phyloP scores from a whole-genome alignment of 2,113 vertebrate genomes.

The Tragelaphus buxtoni region DNA sequence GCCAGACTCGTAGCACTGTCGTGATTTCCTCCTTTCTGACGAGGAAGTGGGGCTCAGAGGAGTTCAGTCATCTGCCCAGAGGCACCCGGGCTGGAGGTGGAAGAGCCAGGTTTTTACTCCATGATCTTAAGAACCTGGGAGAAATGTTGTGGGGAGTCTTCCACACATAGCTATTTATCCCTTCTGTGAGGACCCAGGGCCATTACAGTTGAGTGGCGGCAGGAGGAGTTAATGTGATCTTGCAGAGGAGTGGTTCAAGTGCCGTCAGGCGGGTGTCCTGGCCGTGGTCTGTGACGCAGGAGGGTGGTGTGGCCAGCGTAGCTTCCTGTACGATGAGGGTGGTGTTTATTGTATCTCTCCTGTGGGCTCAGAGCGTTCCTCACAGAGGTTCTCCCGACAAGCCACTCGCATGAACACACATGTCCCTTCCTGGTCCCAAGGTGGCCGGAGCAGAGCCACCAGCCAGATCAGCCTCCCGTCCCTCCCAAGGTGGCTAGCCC shows the following conservation, averaged over 20 bases:
- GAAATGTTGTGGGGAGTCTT: background rate
- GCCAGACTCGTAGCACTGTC: background rate
- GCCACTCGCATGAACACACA: background rate
- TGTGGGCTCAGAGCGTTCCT: background rate
- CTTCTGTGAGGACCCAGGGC: background rate
- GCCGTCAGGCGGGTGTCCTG: rapidly evolving
- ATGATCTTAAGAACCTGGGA: background rate
- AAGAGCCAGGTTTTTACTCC: background rate
- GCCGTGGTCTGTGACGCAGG: background rate
- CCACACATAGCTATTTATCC: background rate
- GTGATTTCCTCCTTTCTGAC: background rate
- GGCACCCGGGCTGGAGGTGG: background rate
- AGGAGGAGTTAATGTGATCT: background rate
- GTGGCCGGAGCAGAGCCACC: background rate
- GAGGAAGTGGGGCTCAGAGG: background rate
- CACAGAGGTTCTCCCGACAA: background rate
- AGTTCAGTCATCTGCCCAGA: background rate
- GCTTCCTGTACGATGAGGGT: background rate
- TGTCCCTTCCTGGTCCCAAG: background rate
- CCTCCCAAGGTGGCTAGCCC: background rate
- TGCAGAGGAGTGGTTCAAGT: background rate
- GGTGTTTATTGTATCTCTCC: background rate
- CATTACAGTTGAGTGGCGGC: background rate
- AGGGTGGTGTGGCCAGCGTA: background rate
- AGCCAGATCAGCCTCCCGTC: background rate